Evolutionary conservation across 2,113 vertebrate genomes (phyloP), one percentile per base, ranked within the genome.

Genomic region (Dicaeum eximium): DNA sequence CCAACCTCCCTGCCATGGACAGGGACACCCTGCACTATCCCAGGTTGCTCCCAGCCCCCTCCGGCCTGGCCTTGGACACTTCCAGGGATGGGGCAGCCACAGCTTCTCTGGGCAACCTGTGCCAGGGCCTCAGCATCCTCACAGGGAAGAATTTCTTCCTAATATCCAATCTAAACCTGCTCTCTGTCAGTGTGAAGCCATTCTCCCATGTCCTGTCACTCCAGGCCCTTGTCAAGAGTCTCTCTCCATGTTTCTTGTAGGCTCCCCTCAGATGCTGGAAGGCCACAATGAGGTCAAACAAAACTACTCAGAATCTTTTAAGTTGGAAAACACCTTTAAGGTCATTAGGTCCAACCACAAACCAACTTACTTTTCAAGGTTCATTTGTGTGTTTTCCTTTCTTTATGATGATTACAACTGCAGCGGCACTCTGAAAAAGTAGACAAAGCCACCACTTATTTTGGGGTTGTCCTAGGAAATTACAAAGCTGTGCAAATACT

Each of bases 151-250:
- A 44, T 28, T 58, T 9, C 22, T 58, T 44, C 51, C 22, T 0
- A 0, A 44, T 44, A 37, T 33, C 27, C 22, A 2, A 20, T 7
- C 22, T 37, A 65, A 80, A 0, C 33, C 10, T 50, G 0, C 44
- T 37, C 37, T 73, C 10, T 37, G 18, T 23, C 42, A 88, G 18
- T 65, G 11, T 80, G 57, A 35, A 42, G 40, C 35, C 75, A 19
- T 23, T 70, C 0, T 9, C 33, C 45, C 33, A 25, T 31, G 22
- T 77, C 17, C 31, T 77, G 37, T 58, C 83, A 67, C 27, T 61
- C 35, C 85, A 71, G 28, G 11, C 25, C 48, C 42, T 54, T 56
- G 37, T 27, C 18, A 37, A 23, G 7, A 57, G 31, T 20, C 50
- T 64, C 42, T 64, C 12, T 58, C 67, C 67, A 57, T 50, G 4